Conservation (phyloP, 1,140 invertebrate species). For the Drosophila kepulauana region DNA sequence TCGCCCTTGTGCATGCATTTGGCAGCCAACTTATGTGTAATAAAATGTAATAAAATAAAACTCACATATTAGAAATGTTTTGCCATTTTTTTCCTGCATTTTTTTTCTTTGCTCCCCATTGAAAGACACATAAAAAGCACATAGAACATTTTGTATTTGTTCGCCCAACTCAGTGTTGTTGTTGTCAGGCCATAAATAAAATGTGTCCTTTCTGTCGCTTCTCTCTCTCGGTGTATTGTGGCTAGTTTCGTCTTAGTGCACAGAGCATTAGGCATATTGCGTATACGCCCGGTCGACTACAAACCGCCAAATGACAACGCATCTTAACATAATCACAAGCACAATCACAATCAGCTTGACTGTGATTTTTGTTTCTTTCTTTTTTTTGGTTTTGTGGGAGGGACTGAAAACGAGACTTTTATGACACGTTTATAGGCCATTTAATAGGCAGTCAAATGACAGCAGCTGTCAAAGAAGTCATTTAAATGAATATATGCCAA, state of each 20-base stretch:
- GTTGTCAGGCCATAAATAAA: constrained; percentile 43
- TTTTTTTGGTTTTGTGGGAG: no score
- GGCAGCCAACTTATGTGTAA: constrained; percentile 76
- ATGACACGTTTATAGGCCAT: constrained; percentile 48
- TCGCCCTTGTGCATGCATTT: constrained; percentile 55
- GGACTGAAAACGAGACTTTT: constrained; percentile 35
- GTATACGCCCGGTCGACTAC: constrained; percentile 41
- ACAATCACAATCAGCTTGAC: constrained; percentile 46
- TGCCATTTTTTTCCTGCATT: constrained; percentile 48
- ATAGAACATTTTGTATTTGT: constrained; percentile 49
- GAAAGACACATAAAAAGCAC: constrained; percentile 56
- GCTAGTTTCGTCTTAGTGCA: constrained; percentile 54
- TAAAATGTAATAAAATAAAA: constrained; percentile 84
- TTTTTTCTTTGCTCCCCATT: constrained; percentile 18
- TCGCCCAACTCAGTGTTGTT: constrained; percentile 8
- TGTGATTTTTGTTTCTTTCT: constrained; percentile 10
- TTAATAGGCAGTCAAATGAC: constrained; percentile 32
- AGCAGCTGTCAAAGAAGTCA: constrained; percentile 32
- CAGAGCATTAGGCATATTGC: constrained; percentile 59
- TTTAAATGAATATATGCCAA: constrained; percentile 33
- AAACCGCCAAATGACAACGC: constrained; percentile 5
- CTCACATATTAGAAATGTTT: constrained; percentile 77
- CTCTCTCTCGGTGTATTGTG: constrained; percentile 19
- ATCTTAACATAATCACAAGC: constrained; percentile 61
- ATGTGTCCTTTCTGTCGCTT: constrained; percentile 9